Conservation (phyloP, 2,113 vertebrate species). For the Eulemur rufifrons region DNA sequence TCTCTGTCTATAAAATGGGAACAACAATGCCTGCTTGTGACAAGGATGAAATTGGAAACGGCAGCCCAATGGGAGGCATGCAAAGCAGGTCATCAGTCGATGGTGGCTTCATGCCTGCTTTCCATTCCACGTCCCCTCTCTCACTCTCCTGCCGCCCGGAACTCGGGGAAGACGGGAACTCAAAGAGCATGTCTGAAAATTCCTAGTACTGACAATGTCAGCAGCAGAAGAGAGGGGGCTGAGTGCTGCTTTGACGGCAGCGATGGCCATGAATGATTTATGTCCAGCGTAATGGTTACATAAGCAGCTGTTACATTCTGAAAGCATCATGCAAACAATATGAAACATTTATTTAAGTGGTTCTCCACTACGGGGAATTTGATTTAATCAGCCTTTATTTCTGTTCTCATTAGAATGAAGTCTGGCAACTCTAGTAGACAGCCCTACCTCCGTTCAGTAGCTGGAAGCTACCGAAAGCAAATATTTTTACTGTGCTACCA, state of each 20-base stretch:
- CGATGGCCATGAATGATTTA: conserved; percentile 70
- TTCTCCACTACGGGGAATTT: conserved; percentile 65
- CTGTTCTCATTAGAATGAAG: conserved; percentile 73
- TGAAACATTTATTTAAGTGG: conserved; percentile 82
- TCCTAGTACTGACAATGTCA: conserved; percentile 1
- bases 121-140: neutral
- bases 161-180: fast-evolving
- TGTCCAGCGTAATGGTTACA: conserved; percentile 61
- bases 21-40: neutral
- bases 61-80: fast-evolving
- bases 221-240: neutral
- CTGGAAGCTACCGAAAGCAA: conserved; percentile 61
- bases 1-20: neutral
- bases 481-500: conserved; percentile 57
- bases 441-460: conserved; percentile 49
- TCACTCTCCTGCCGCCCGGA: neutral
- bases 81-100: fast-evolving
- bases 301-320: conserved; percentile 71
- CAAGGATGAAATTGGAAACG: neutral
- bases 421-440: conserved; percentile 64
- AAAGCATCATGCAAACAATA: conserved; percentile 72
- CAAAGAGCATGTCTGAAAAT: neutral
- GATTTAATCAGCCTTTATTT: conserved; percentile 77
- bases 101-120: fast-evolving
- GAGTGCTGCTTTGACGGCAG: neutral